Base-by-base conservation (phyloP, 2,888 invertebrate genomes). In the Aphidius colemani region DNA sequence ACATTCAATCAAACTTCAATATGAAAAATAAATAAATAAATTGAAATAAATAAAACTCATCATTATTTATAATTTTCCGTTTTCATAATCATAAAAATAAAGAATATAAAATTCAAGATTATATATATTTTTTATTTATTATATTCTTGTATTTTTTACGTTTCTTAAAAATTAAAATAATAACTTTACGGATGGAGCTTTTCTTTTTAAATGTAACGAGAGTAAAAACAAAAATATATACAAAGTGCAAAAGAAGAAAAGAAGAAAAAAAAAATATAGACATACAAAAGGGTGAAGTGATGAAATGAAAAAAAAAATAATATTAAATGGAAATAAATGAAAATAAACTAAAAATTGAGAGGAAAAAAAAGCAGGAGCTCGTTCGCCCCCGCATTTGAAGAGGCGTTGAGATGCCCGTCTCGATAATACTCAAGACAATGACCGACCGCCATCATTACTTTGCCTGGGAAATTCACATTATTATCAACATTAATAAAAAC, bases 41-140 rank as follows among this genome's bases (percentile, higher is more conserved):
- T 30, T 56, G 7, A 18, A 18, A n/a, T 11, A 57, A 30, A 59
- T 11, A 58, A 50, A 61, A 59, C 74, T 60, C 78, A 75, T 79
- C 78, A 76, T 80, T 80, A 80, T 80, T 80, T 80, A 80, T 80
- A 80, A 80, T 80, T 80, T 80, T 80, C 80, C 80, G 79, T 74
- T 77, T 70, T 71, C 64, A 67, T 64, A 68, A 30, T 30, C 30
- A 30, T 30, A 30, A 30, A 30, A 30, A 30, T 30, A 30, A 30
- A 30, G 1, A 30, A 18, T 3, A n/a, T n/a, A 30, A 30, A 3
- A 30, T 30, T 30, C 5, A 30, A 30, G 30, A 30, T 30, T 30
- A 5, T 30, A 30, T 30, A 30, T 30, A 30, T 30, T 30, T 30
- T 30, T 49, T 30, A 30, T 40, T n/a, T 43, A 13, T 57, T 45